Percentiles rank a stretch among this genome's conserved stretches.
These are phyloP conservation scores for Panagrolaimus sp. DNA, from an alignment of 1,140 invertebrate genomes.

Conservation along the genomic window DNA sequence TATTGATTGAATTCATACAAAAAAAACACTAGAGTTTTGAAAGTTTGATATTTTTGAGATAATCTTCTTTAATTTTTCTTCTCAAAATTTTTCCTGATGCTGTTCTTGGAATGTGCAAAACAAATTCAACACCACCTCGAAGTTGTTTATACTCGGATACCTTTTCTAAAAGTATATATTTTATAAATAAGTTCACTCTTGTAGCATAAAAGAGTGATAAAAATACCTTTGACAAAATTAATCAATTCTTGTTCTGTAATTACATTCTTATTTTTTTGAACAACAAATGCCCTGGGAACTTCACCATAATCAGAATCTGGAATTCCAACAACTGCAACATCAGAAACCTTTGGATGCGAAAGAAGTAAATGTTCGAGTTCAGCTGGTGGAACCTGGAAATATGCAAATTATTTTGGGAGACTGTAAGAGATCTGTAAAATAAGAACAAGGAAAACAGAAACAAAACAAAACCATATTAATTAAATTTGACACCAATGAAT, in stretches of 20 bases:
- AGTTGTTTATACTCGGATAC: slow-evolving; percentile 55
- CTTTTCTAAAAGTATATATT: neutral
- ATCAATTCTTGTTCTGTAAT: too few relatives aligned
- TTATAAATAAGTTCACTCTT: neutral
- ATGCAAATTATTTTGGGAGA: too few relatives aligned
- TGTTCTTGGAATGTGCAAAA: slow-evolving; percentile 69
- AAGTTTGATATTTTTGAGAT: too few relatives aligned
- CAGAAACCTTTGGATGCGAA: slow-evolving; percentile 68
- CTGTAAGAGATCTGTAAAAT: too few relatives aligned
- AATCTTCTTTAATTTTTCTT: slow-evolving; percentile 36
- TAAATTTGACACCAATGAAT: too few relatives aligned
- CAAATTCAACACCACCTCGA: slow-evolving; percentile 66
- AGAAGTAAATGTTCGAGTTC: slow-evolving; percentile 75
- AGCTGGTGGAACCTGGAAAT: slow-evolving; percentile 78
- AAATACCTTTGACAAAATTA: slow-evolving; percentile 80
- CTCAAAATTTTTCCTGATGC: slow-evolving; percentile 70
- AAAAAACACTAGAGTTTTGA: too few relatives aligned
- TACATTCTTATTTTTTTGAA: slow-evolving; percentile 60
- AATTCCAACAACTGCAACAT: slow-evolving; percentile 74
- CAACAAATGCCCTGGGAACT: slow-evolving; percentile 71
- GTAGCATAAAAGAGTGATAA: neutral
- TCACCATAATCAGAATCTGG: slow-evolving; percentile 70
- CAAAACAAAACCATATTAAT: too few relatives aligned
- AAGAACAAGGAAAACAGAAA: too few relatives aligned
- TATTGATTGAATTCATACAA: too few relatives aligned